Conservation (phyloP, 2,113 vertebrate species). For the Falco punctatus region DNA sequence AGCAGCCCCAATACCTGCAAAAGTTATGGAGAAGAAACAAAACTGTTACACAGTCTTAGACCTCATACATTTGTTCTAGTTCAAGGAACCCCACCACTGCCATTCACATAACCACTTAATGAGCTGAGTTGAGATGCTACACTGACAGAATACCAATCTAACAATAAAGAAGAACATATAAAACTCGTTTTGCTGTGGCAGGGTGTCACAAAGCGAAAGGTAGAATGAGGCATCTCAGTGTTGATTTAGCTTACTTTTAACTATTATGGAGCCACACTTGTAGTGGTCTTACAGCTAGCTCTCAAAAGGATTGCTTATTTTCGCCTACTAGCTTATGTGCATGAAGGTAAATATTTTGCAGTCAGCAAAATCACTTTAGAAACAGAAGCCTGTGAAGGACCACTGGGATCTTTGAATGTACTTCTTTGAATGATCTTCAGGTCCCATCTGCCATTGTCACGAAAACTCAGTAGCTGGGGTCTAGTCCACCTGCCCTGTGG, state of each 20-base stretch:
- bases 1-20: constrained; percentile 87
- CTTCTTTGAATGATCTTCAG: no score
- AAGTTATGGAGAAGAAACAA: neutral
- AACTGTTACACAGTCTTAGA: neutral
- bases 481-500: neutral
- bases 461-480: neutral
- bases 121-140: neutral
- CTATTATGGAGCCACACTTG: neutral
- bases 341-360: neutral
- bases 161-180: neutral
- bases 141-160: neutral
- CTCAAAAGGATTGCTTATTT: neutral
- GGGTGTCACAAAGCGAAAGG: neutral
- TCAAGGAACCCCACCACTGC: neutral
- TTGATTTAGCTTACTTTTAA: neutral
- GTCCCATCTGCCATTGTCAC: neutral
- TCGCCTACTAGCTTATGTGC: neutral
- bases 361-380: neutral
- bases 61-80: neutral
- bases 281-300: neutral
- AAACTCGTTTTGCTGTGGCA: neutral
- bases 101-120: neutral
- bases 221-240: fast-evolving
- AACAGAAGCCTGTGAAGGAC: neutral
- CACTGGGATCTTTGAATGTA: neutral